These are phyloP conservation scores for Idaea dimidiata DNA, from an alignment of 2,888 invertebrate genomes.

Conservation along the genomic window DNA sequence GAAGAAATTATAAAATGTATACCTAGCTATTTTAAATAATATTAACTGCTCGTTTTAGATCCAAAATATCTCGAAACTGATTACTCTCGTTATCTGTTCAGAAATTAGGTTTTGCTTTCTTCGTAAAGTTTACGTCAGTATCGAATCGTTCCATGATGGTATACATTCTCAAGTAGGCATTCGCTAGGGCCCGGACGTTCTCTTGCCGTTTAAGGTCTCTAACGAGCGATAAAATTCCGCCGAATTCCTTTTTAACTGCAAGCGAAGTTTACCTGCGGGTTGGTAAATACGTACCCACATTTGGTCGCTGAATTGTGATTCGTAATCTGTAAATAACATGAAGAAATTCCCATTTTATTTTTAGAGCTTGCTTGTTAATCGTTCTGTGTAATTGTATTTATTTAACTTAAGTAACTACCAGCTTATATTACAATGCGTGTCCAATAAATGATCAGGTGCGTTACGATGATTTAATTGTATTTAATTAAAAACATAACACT, in stretches of 20 bases:
- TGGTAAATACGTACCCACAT: conserved; percentile 72
- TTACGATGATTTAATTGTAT: too few relatives aligned
- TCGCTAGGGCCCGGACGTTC: conserved; percentile 34
- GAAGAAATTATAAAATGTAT: too few relatives aligned
- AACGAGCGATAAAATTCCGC: conserved; percentile 74
- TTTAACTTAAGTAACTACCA: neutral
- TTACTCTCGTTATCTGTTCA: conserved; percentile 1
- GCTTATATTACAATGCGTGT: too few relatives aligned
- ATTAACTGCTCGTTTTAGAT: neutral
- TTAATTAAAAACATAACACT: too few relatives aligned
- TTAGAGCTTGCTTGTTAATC: conserved; percentile 34
- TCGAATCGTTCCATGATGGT: conserved; percentile 29
- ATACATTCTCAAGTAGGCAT: conserved; percentile 25
- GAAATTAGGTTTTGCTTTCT: conserved; percentile 44
- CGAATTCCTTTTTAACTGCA: conserved; percentile 74
- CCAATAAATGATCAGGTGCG: too few relatives aligned
- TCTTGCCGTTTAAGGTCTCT: conserved; percentile 64
- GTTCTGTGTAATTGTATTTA: conserved; percentile 37
- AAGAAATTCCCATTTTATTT: conserved; percentile 48
- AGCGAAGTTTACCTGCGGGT: conserved; percentile 74
- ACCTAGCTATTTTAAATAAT: too few relatives aligned
- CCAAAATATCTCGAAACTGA: neutral
- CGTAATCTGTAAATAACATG: conserved; percentile 62
- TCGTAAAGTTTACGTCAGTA: conserved; percentile 39
- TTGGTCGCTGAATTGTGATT: conserved; percentile 68